Evolutionary conservation across 2,797 vertebrate species (phyloP), one percentile per base, ranked within the genome.

Genomic region (Phyllotis vaccarum): DNA sequence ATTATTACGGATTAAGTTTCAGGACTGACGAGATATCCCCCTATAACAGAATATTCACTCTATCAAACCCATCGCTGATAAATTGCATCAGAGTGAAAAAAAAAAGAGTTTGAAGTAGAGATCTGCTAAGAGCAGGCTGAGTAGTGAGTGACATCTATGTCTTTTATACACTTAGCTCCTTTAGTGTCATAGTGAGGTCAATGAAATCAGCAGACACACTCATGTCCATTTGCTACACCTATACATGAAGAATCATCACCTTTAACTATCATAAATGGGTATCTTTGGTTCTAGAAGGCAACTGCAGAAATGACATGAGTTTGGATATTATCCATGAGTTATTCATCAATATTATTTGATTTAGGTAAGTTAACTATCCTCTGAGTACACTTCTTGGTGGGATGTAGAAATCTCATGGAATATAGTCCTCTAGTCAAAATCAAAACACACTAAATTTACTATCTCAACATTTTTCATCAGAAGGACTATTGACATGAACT

Each of bases 41-140:
- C 19, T 74, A 8, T n/a, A 10, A n/a, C 1, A 86, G 0, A 5
- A 16, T 72, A 3, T 60, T 81, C 3, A 27, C 49, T 75, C 29
- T 56, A 43, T 6, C 34, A 8, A 72, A n/a, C 14, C 2, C 7
- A 2, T 82, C 21, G 9, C 19, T 46, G 3, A 9, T 16, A 17
- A 13, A 27, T 12, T 86, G 34, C 17, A 37, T 24, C 3, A 52
- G 29, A 75, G n/a, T n/a, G n/a, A n/a, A n/a, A n/a, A n/a, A n/a
- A n/a, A n/a, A n/a, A n/a, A n/a, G n/a, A 16, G 8, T 16, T 58
- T 34, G 12, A 1, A 14, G 1, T n/a, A n/a, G 46, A 7, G 1
- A 40, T 79, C 10, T n/a, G 0, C 70, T 46, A 2, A 22, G 34
- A 75, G 3, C 14, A 2, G 6, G 0, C 11, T 68, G 13, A 86